phyloP scores from a whole-genome alignment of 2,888 invertebrate species.

The Candidula unifasciata region DNA sequence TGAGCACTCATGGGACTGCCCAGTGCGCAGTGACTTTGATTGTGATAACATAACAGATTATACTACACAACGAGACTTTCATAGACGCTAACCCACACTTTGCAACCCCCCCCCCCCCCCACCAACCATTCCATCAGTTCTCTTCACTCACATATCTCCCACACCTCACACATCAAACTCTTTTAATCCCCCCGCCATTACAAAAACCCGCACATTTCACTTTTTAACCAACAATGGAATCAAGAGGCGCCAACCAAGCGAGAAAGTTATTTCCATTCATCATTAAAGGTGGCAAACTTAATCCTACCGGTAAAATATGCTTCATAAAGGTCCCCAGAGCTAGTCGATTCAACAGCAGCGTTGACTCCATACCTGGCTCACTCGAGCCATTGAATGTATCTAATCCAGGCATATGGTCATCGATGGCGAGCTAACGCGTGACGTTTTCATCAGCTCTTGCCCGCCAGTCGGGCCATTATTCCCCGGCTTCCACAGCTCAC shows the following conservation, averaged over 20 bases:
- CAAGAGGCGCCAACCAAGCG: background rate
- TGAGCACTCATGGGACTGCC: too few relatives aligned
- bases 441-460: background rate
- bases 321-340: background rate
- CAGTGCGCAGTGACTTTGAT: too few relatives aligned
- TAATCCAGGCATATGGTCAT: slow-evolving; percentile 2
- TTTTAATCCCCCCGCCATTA: too few relatives aligned
- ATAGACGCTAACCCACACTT: too few relatives aligned
- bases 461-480: background rate
- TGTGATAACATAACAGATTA: too few relatives aligned
- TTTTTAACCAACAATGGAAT: background rate
- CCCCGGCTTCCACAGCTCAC: background rate
- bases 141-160: background rate
- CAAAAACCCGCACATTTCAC: background rate
- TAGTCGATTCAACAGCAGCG: background rate
- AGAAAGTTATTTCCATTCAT: slow-evolving; percentile 21
- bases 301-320: slow-evolving; percentile 7
- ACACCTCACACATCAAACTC: background rate
- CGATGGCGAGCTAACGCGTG: background rate
- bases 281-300: slow-evolving; percentile 8
- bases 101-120: background rate
- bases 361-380: background rate
- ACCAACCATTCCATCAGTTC: background rate
- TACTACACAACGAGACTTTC: too few relatives aligned
- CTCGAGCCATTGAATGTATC: background rate